phyloP scores from a whole-genome alignment of 2,888 invertebrate species.

The Drosophila neonasuta region DNA sequence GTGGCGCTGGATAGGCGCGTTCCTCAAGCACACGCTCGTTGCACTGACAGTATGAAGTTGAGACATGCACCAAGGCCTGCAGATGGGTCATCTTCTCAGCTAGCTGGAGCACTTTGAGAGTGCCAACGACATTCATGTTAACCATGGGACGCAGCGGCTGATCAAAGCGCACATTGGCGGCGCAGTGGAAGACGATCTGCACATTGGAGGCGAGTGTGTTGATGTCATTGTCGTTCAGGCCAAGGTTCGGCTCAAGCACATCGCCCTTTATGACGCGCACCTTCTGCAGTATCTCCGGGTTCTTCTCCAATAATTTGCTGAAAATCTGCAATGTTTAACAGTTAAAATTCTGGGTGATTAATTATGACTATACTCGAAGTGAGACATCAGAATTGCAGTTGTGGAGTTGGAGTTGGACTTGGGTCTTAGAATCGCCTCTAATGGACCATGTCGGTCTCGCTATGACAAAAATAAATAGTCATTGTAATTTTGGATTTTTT shows the following conservation, averaged over 20 bases:
- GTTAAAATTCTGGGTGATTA: constrained; percentile 29
- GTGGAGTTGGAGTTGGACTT: too few relatives aligned
- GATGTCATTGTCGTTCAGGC: constrained; percentile 84
- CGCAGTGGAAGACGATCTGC: constrained; percentile 91
- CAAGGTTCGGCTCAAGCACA: constrained; percentile 85
- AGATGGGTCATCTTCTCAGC: constrained; percentile 88
- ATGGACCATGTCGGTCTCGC: constrained; percentile 30
- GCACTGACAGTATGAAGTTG: constrained; percentile 96
- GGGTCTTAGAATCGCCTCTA: constrained; percentile 49
- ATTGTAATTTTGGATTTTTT: constrained; percentile 67
- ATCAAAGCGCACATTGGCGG: constrained; percentile 94
- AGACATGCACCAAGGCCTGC: constrained; percentile 91
- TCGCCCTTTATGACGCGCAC: constrained; percentile 87
- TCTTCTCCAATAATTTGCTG: constrained; percentile 83
- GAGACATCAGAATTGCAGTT: constrained; percentile 3
- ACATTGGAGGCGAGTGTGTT: constrained; percentile 85
- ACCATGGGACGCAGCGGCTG: constrained; percentile 91
- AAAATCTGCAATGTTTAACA: constrained; percentile 83
- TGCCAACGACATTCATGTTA: constrained; percentile 92
- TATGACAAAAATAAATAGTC: constrained; percentile 63
- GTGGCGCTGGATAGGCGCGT: constrained; percentile 87
- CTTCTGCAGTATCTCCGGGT: constrained; percentile 85
- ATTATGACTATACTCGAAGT: constrained; percentile 33
- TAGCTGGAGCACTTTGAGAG: constrained; percentile 88
- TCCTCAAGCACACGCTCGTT: constrained; percentile 90